Evolutionary conservation across 1,140 invertebrate species (phyloP), one percentile per base, ranked within the genome.

Genomic region (Nylanderia fulva): DNA sequence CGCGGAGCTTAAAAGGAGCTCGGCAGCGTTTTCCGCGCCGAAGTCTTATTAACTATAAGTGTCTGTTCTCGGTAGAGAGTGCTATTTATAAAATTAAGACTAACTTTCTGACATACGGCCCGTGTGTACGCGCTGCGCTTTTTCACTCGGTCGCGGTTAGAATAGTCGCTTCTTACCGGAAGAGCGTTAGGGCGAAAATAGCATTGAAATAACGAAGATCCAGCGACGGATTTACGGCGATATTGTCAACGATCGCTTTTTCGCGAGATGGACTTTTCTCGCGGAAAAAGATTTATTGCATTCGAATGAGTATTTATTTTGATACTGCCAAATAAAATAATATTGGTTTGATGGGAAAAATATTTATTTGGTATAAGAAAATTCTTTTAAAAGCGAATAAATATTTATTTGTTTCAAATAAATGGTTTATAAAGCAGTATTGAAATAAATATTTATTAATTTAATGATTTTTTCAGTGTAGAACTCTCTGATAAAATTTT

Each of bases 61-160:
- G 90, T 89, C 87, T 87, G 88, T 93, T 93, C 90, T 84, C 84
- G 87, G 91, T 91, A 90, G 45, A 90, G 45, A 48, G 48, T 63
- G 90, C 92, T 93, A 93, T 93, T 93, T 92, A 93, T 93, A 93
- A 91, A 90, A 91, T 88, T 85, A 89, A 91, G 87, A 89, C 90
- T 84, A 89, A 89, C 86, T 87, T 71, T 88, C 80, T 64, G 79
- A 84, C 64, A 75, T 54, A 64, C 64, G 52, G 58, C 11, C 11
- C 36, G 24, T 15, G 45, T 48, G 45, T 48, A 48, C 63, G 21
- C 58, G 21, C 68, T 54, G 33, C 48, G 54, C 24, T 71, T 74
- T 77, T 82, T 39, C 64, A 21, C 54, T 60, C 54, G 39, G 71
- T 68, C 54, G 3, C 13, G 29, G 18, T 61, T 36, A 39, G 58